Evolutionary conservation across 2,888 invertebrate species (phyloP).

Genomic region (Lycia hirtaria): DNA sequence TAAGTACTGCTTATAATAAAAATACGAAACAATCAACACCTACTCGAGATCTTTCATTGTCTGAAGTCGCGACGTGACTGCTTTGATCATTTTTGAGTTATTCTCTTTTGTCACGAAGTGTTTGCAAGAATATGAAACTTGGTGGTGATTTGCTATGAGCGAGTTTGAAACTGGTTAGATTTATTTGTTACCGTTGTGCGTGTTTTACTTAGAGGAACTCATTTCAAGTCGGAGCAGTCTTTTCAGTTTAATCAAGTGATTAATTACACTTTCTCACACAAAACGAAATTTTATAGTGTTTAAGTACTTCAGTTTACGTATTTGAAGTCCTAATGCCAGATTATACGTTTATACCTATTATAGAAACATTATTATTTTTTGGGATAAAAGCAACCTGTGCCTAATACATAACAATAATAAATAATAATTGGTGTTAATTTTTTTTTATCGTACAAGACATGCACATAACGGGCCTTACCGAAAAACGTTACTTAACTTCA

Average conservation of each 20-base stretch:
- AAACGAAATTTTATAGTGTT: no score
- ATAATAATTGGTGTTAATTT: no score
- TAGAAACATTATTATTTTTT: no score
- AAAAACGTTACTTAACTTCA: no score
- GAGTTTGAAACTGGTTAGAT: conserved; percentile 59
- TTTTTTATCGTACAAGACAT: no score
- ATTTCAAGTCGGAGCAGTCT: conserved; percentile 50
- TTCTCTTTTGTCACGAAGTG: conserved; percentile 26
- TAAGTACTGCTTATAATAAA: conserved; percentile 23
- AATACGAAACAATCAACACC: conserved; percentile 34
- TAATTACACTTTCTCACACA: conserved; percentile 50
- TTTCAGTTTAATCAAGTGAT: conserved; percentile 50
- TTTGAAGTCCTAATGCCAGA: no score
- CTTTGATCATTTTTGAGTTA: conserved; percentile 45
- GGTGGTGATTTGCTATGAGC: conserved; percentile 50
- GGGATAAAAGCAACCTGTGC: no score
- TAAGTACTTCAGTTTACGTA: no score
- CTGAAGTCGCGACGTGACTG: conserved; percentile 22
- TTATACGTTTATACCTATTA: no score
- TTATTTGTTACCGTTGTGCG: conserved; percentile 56
- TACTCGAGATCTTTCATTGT: conserved; percentile 27
- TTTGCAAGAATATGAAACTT: conserved; percentile 32
- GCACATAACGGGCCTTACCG: no score
- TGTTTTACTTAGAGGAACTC: conserved; percentile 46
- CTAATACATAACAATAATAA: no score